Evolutionary conservation across 2,113 vertebrate genomes (phyloP).

Genomic region (Barnardius zonarius): DNA sequence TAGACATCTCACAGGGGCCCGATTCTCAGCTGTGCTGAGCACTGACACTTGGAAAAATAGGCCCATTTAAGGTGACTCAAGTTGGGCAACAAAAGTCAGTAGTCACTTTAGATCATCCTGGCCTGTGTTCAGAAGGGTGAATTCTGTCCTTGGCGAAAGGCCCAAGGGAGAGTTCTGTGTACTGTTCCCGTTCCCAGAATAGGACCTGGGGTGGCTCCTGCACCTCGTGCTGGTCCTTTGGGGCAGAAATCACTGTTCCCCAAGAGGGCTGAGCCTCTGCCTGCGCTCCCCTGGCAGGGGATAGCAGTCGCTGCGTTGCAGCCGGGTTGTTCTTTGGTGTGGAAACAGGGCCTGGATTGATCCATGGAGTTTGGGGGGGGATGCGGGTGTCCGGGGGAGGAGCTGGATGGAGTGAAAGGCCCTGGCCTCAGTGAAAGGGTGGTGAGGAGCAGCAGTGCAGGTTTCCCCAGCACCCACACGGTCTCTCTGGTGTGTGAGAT

Average conservation of each 20-base stretch:
- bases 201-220: constrained; percentile 47
- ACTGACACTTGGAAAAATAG: constrained; percentile 22
- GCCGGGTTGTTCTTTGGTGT: not conserved
- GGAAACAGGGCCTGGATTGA: not conserved
- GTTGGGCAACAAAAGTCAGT: constrained; percentile 64
- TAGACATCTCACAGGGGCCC: not conserved
- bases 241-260: not conserved
- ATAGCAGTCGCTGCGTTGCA: rapidly evolving
- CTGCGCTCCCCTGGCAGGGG: not conserved
- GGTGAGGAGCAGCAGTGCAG: not conserved
- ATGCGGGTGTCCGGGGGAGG: not conserved
- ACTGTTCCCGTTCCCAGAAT: constrained; percentile 49
- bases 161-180: constrained; percentile 45
- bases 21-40: not conserved
- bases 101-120: constrained; percentile 63
- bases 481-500: not conserved
- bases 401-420: not conserved
- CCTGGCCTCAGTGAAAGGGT: not conserved
- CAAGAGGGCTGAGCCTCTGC: not conserved
- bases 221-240: not conserved
- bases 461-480: not conserved
- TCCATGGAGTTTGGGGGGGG: not conserved
- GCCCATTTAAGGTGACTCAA: constrained; percentile 66
- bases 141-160: constrained; percentile 45
- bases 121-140: constrained; percentile 50